Conservation (phyloP, 35 echinoderm and acorn worm genomes). For the Heliocidaris tuberculata region DNA sequence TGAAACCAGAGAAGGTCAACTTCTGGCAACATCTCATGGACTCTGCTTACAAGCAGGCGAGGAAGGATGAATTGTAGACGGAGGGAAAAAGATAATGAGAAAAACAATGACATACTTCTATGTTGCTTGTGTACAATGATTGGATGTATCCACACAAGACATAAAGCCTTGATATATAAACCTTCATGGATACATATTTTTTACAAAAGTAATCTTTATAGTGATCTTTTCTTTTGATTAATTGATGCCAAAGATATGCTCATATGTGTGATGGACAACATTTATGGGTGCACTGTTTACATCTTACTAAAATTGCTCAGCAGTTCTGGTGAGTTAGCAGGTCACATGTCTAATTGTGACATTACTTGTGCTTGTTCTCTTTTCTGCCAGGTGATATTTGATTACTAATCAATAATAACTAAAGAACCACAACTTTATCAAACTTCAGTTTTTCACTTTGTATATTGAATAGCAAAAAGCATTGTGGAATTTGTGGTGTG, state of each 20-base stretch:
- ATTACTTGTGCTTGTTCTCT: no score
- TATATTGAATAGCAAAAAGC: no score
- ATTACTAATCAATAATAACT: no score
- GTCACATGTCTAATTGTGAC: no score
- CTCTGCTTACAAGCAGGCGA: constrained; percentile 9
- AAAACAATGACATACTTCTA: background rate
- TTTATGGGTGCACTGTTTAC: no score
- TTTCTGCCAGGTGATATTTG: no score
- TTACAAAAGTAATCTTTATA: background rate
- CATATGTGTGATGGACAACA: no score
- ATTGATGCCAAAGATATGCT: background rate
- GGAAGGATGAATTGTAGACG: constrained; percentile 38
- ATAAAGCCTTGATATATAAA: background rate
- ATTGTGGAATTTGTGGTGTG: no score
- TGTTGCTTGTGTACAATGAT: background rate
- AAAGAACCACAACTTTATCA: no score
- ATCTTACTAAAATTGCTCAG: no score
- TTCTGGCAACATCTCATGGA: constrained; percentile 73
- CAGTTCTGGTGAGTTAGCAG: no score
- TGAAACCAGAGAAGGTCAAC: constrained; percentile 65
- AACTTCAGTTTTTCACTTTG: no score
- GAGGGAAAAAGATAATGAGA: background rate
- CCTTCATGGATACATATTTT: background rate
- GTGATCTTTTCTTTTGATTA: background rate
- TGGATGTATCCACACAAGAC: background rate